Evolutionary conservation across 2,888 invertebrate species (phyloP), one percentile per base, ranked within the genome.

Genomic region (Pinctada fucata): DNA sequence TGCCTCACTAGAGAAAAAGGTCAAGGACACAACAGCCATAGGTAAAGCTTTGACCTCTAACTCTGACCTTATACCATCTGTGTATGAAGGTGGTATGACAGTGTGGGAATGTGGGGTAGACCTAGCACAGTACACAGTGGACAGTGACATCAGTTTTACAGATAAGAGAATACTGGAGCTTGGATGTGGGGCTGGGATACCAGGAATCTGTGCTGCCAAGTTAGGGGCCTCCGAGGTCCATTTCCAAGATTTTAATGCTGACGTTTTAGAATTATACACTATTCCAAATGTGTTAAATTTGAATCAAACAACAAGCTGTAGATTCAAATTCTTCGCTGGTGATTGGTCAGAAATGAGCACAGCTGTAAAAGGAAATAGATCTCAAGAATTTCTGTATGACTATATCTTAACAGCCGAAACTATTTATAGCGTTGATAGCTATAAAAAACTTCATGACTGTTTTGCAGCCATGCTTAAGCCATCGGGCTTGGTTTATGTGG

Each of bases 101-200:
- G 95, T 98, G 80, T 99, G 99, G 99, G 98, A 99, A 93, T 97
- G 98, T 90, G 96, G 97, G 3, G 94, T 95, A 87, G 98, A 98
- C 92, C 92, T 98, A 76, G 93, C 95, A 63, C 92, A 94, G 80
- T 97, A 95, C 91, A 91, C 97, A 63, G 89, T 94, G 66, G 77
- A 78, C 50, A 79, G 79, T 50, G 87, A 93, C 63, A 81, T 87
- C 3, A 82, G 92, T 5, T 81, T 88, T 48, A 81, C 83, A 50
- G 92, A 93, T 48, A 95, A 94, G 87, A 93, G 92, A 70, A 95
- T 97, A 0, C 93, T 98, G 72, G 98, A 98, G 94, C 94, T 98
- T 79, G 99, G 99, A 0, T 99, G 98, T 93, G 99, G 99, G 4
- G 95, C 96, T 75, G 98, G 97, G 2, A 93, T 99, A 75, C 93